Evolutionary conservation across 1,140 invertebrate species (phyloP), one percentile per base, ranked within the genome.

Genomic region (Aplysia californica): DNA sequence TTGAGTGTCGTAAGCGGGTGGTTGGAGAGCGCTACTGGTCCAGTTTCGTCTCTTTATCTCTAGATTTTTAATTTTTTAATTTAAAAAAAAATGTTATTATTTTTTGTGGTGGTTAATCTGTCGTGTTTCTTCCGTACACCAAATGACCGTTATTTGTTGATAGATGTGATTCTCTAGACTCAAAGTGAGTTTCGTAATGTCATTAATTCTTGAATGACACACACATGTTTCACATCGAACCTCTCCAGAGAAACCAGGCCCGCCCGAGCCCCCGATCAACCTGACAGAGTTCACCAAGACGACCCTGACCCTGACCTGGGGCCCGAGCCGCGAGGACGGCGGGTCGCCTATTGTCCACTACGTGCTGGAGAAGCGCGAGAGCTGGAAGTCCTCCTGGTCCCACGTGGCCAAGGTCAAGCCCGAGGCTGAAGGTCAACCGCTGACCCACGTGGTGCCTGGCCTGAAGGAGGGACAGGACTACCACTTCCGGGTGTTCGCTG

Each of bases 401-500:
- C 71, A 81, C 21, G 77, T 80, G 1, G 59, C 67, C 36, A 83
- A 78, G 50, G 78, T 81, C n/a, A 76, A 82, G 23, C 76, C 79
- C 41, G 74, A 75, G 59, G 68, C 44, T 15, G 10, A 18, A 26
- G 74, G 58, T 23, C 39, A 78, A 26, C 78, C 67, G 35, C 66
- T 80, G 39, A 79, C 79, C 39, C 77, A 77, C 68, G 77, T 66
- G 50, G 94, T 98, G n/a, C 94, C 95, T 0, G 94, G 95, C 78
- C 91, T 99, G 18, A 96, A 93, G 70, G 97, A 99, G 91, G 95
- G 96, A 2, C 94, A 96, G 80, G 96, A 98, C 88, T 99, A 98
- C 86, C 93, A 95, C 84, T 99, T 99, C 93, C 93, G 97, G 76
- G 93, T 99, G 6, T 95, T 78, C 61, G 97, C 97, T 39, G 96